These are phyloP conservation scores for Mesoligia furuncula DNA, from an alignment of 2,888 invertebrate species.

Conservation along the genomic window DNA sequence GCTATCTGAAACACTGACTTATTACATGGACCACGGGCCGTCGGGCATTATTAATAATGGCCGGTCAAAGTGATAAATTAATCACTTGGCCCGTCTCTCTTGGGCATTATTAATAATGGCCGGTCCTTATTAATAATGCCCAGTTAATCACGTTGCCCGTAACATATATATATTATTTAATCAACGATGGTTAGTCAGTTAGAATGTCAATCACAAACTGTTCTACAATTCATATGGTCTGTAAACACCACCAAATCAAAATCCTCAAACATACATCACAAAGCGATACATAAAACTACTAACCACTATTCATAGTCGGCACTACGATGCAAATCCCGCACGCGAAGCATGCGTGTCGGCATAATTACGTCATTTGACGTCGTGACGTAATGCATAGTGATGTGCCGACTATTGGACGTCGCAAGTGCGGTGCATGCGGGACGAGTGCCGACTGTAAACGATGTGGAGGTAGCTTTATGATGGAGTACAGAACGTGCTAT, in stretches of 20 bases:
- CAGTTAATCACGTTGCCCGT: too few relatives aligned
- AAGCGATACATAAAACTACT: conserved; percentile 15
- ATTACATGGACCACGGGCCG: too few relatives aligned
- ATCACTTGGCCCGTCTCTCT: too few relatives aligned
- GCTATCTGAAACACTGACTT: too few relatives aligned
- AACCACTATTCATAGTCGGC: conserved; percentile 24
- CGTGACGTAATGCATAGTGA: conserved; percentile 51
- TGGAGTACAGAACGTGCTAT: background rate
- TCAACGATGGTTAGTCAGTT: too few relatives aligned
- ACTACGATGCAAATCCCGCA: conserved; percentile 36
- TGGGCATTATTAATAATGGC: too few relatives aligned
- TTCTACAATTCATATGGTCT: too few relatives aligned
- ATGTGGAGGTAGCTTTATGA: background rate
- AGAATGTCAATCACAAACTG: background rate
- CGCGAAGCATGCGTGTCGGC: conserved; percentile 44
- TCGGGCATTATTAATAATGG: too few relatives aligned
- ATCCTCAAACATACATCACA: conserved; percentile 1
- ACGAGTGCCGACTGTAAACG: conserved; percentile 28
- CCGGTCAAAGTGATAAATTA: too few relatives aligned
- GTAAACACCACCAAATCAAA: background rate
- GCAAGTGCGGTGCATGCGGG: background rate
- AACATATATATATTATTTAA: too few relatives aligned
- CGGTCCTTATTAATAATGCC: too few relatives aligned
- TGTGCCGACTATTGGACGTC: conserved; percentile 29
- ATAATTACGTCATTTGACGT: conserved; percentile 56